Base-by-base conservation (phyloP, 1,140 invertebrate genomes). In the Drosophila dunni region DNA sequence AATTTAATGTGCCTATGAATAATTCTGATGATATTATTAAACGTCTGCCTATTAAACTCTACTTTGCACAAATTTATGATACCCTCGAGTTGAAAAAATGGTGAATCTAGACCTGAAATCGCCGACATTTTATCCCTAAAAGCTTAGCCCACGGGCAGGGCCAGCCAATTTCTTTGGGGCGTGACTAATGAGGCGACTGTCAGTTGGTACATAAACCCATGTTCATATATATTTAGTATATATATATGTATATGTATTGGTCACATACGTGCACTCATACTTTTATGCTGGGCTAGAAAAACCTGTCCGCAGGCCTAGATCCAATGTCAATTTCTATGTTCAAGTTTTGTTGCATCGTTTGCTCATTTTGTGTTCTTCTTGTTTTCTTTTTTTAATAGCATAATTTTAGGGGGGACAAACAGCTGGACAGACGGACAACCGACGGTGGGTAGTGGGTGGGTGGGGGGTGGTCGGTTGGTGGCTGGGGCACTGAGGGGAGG, bases 301-400 rank as follows among this genome's bases (percentile, higher is more conserved):
- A 36, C 42, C 42, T 46, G 42, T 66, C 44, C 33, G 34, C 42
- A 46, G 64, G 15, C 42, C 24, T 46, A 34, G 24, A 15, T 58
- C 54, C 54, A 58, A 17, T 67, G 67, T 62, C 67, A 62, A 69
- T 54, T 69, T 63, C 24, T 29, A 7, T 40, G 54, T 29, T 69
- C 48, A 38, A 69, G 67, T 51, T 46, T 38, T 9, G 36, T 29
- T 33, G 9, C 45, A 10, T 9, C 11, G 13, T 65, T 57, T 60
- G 51, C 48, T 44, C 53, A 46, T 65, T 51, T 36, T 15, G 44
- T 34, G 56, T 13, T n/a, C 7, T 29, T 24, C n/a, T 45, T 51
- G 9, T 60, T 58, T 42, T 42, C 63, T 62, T 70, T 71, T 74
- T 88, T 79, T 86, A 88, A 82, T 78, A 82, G 78, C 79, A 86